phyloP scores from a whole-genome alignment of 2,888 invertebrate species.

The Beris chalybata region DNA sequence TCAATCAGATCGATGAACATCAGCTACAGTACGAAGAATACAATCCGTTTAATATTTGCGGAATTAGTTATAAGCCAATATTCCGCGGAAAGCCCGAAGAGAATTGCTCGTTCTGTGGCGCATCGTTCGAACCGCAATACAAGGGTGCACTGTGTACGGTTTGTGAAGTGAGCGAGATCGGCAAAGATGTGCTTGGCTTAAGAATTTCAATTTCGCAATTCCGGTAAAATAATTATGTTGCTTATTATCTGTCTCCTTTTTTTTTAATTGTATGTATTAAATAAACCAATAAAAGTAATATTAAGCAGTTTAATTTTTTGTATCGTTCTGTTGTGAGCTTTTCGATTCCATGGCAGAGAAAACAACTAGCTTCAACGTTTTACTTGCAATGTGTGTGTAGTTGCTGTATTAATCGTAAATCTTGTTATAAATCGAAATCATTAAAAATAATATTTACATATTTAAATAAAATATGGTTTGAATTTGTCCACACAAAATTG shows the following conservation, averaged over 20 bases:
- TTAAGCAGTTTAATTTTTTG: too few species aligned
- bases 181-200: slow-evolving; percentile 85
- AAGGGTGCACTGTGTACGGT: slow-evolving; percentile 85
- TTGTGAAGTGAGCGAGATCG: slow-evolving; percentile 88
- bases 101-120: slow-evolving; percentile 89
- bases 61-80: slow-evolving; percentile 87
- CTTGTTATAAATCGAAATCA: too few species aligned
- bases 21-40: slow-evolving; percentile 92
- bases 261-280: slow-evolving; percentile 23
- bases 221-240: slow-evolving; percentile 44
- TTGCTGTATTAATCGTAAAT: too few species aligned
- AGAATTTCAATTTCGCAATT: slow-evolving; percentile 70
- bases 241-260: slow-evolving; percentile 13
- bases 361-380: too few species aligned
- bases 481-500: too few species aligned
- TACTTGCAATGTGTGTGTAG: too few species aligned
- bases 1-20: slow-evolving; percentile 85
- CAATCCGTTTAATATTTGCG: slow-evolving; percentile 96
- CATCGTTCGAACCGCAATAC: slow-evolving; percentile 83
- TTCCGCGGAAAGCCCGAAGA: slow-evolving; percentile 94
- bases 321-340: too few species aligned
- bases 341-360: too few species aligned
- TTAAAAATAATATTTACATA: too few species aligned
- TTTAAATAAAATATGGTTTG: too few species aligned
- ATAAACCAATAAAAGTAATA: too few species aligned